phyloP scores from a whole-genome alignment of 1,140 invertebrate species.

The Leptinotarsa undecemlineata region DNA sequence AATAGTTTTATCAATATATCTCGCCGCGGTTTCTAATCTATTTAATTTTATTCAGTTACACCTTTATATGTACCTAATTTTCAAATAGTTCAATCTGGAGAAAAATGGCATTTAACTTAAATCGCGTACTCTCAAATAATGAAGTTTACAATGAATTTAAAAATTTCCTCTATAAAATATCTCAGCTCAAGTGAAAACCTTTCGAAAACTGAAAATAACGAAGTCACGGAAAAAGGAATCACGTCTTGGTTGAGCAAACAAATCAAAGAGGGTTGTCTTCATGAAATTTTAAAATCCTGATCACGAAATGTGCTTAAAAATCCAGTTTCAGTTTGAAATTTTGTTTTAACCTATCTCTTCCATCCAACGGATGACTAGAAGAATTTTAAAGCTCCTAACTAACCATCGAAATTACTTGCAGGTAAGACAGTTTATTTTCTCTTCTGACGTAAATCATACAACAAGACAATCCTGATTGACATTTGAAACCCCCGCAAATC shows the following conservation, averaged over 20 bases:
- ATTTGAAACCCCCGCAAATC: no score
- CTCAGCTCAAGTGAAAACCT: neutral
- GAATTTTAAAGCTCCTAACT: slow-evolving; percentile 32
- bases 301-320: slow-evolving; percentile 52
- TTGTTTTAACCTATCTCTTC: slow-evolving; percentile 50
- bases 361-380: slow-evolving; percentile 44
- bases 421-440: no score
- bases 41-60: no score
- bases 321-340: slow-evolving; percentile 52
- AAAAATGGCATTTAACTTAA: neutral
- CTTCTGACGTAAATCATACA: no score
- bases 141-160: neutral
- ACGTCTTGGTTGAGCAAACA: neutral
- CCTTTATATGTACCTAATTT: no score
- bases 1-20: no score
- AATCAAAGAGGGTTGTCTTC: no score
- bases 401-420: slow-evolving; percentile 13
- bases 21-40: no score
- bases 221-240: slow-evolving; percentile 4
- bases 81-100: neutral
- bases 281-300: slow-evolving; percentile 43
- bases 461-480: no score
- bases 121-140: no score
- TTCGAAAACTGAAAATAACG: no score
- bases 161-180: neutral